Evolutionary conservation across 2,888 invertebrate species (phyloP).

Genomic region (Lepidocyrtoides sp.): DNA sequence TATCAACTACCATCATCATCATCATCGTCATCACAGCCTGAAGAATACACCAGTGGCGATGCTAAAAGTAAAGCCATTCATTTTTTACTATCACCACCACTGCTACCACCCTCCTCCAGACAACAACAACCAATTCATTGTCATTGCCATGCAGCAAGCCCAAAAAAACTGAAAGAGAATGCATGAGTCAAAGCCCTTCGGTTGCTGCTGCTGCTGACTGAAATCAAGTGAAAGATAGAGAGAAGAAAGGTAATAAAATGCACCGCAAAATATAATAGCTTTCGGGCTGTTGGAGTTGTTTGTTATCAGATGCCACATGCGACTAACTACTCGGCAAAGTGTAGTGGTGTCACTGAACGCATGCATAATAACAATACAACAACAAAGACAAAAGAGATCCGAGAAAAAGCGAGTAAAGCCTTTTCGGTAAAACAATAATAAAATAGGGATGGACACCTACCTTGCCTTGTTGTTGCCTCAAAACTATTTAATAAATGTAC

Average conservation of each 20-base stretch:
- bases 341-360: not conserved
- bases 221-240: slow-evolving; percentile 33
- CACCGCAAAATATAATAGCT: slow-evolving; percentile 52
- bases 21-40: too few relatives aligned
- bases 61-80: slow-evolving; percentile 5
- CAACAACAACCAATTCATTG: slow-evolving; percentile 39
- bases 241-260: slow-evolving; percentile 27
- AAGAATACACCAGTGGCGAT: not conserved
- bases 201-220: too few relatives aligned
- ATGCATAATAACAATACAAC: too few relatives aligned
- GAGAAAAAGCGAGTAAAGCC: too few relatives aligned
- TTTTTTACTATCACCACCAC: slow-evolving; percentile 20
- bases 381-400: not conserved
- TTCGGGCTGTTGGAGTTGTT: slow-evolving; percentile 18
- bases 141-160: slow-evolving; percentile 39
- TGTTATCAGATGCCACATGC: slow-evolving; percentile 65
- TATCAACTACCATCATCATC: not conserved
- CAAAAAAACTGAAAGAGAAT: not conserved
- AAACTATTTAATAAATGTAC: slow-evolving; percentile 41
- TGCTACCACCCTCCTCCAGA: not conserved
- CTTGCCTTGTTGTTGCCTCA: not conserved
- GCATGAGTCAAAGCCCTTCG: too few relatives aligned
- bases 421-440: slow-evolving; percentile 4
- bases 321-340: slow-evolving; percentile 4
- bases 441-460: slow-evolving; percentile 42